These are phyloP conservation scores for Pyrochroa serraticornis DNA, from an alignment of 2,888 invertebrate genomes.

Conservation along the genomic window DNA sequence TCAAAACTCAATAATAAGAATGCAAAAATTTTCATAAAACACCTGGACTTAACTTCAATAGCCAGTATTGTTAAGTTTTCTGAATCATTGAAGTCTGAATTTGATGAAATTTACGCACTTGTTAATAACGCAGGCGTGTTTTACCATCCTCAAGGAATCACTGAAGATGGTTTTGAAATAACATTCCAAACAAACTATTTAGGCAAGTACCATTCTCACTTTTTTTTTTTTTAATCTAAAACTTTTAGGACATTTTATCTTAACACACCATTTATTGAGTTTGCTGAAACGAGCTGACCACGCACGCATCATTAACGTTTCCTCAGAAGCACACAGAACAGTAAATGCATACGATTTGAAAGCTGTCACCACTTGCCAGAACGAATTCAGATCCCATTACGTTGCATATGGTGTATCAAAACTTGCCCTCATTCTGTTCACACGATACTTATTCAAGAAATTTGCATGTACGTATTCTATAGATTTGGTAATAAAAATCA, in stretches of 20 bases:
- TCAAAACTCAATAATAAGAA: conserved; percentile 38
- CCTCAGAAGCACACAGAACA: conserved; percentile 56
- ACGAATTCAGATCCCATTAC: conserved; percentile 51
- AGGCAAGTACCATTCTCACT: conserved; percentile 48
- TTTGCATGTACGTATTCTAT: conserved; percentile 46
- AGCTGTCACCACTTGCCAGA: conserved; percentile 43
- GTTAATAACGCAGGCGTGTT: conserved; percentile 65
- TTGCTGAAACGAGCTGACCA: conserved; percentile 54
- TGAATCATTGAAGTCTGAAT: conserved; percentile 48
- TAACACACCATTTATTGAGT: conserved; percentile 59
- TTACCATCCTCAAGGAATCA: conserved; percentile 59
- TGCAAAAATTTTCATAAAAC: conserved; percentile 48
- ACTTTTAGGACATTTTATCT: conserved; percentile 54
- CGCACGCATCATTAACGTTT: conserved; percentile 59
- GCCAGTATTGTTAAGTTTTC: conserved; percentile 53
- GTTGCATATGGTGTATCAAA: conserved; percentile 56
- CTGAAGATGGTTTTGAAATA: conserved; percentile 61
- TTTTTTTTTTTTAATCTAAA: conserved; percentile 5
- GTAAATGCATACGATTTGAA: conserved; percentile 53
- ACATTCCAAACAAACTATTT: conserved; percentile 65
- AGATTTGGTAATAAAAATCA: background rate
- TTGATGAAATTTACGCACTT: conserved; percentile 55
- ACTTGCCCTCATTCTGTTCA: conserved; percentile 53
- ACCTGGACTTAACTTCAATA: conserved; percentile 55
- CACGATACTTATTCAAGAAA: conserved; percentile 51